A percentile compares a stretch with the other conserved stretches of the same genome.
Conservation (phyloP, 1,140 invertebrate species). For the Hyphantria cunea region DNA sequence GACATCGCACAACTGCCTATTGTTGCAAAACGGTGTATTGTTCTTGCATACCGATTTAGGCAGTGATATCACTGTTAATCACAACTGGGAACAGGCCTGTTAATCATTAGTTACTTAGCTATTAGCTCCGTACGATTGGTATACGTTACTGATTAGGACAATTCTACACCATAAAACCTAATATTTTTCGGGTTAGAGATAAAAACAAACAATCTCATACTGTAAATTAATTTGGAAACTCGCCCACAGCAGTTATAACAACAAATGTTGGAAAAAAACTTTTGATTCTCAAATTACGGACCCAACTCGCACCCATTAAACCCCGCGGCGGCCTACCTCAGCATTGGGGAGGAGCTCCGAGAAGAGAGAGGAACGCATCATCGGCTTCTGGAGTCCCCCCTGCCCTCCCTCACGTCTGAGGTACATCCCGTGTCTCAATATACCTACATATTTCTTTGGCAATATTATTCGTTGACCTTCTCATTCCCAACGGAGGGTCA, state of each 20-base stretch:
- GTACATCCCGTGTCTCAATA: conserved; percentile 47
- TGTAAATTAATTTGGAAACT: neutral
- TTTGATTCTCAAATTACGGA: neutral
- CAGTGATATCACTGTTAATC: too few relatives aligned
- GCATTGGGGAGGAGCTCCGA: too few relatives aligned
- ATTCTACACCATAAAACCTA: too few relatives aligned
- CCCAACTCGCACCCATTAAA: neutral
- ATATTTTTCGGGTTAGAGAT: too few relatives aligned
- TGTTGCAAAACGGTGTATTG: conserved; percentile 1
- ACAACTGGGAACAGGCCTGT: too few relatives aligned
- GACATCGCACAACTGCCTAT: conserved; percentile 5
- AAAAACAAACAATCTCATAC: neutral
- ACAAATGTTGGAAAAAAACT: neutral
- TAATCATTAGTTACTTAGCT: too few relatives aligned
- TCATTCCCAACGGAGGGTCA: conserved; percentile 18
- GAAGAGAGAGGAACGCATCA: too few relatives aligned
- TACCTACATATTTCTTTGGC: conserved; percentile 38
- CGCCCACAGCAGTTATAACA: neutral
- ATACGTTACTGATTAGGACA: too few relatives aligned
- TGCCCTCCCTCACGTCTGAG: too few relatives aligned
- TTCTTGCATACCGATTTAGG: neutral
- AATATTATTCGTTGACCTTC: conserved; percentile 41
- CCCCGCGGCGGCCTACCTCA: too few relatives aligned
- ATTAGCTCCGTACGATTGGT: neutral
- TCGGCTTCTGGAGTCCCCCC: too few relatives aligned